These are phyloP conservation scores for chimpanzee (Pan troglodytes) DNA, from an alignment of 2,113 vertebrate genomes.

Conservation along the genomic window DNA sequence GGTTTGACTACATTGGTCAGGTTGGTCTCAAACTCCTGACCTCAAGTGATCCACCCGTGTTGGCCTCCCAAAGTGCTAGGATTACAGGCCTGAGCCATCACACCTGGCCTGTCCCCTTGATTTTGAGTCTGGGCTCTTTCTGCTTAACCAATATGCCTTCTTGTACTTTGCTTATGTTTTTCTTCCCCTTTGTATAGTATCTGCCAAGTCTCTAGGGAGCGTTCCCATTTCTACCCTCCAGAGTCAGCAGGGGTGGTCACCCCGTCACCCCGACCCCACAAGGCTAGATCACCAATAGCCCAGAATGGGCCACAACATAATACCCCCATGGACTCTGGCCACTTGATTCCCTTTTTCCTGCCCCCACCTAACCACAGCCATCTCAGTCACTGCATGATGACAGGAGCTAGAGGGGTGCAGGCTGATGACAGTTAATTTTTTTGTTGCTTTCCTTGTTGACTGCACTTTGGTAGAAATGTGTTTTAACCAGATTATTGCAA, in stretches of 20 bases:
- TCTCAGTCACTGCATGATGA: not conserved
- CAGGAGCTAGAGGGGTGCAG: not conserved
- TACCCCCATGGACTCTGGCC: not conserved
- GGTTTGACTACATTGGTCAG: too few species aligned
- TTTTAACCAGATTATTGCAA: conserved; percentile 56
- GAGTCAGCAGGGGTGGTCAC: not conserved
- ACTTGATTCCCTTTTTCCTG: not conserved
- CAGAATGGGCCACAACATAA: not conserved
- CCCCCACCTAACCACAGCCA: too few species aligned
- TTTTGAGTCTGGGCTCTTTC: not conserved
- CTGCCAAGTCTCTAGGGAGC: not conserved
- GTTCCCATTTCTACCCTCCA: not conserved
- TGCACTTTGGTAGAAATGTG: conserved; percentile 32
- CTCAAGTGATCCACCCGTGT: too few species aligned
- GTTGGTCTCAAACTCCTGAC: too few species aligned
- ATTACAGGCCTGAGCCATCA: too few species aligned
- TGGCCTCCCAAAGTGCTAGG: too few species aligned
- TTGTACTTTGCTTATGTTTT: not conserved
- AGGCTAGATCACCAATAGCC: not conserved
- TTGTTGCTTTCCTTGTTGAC: conserved; percentile 18
- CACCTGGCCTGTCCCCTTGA: not conserved
- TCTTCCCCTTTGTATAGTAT: not conserved
- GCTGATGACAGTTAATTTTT: not conserved
- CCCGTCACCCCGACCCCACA: too few species aligned
- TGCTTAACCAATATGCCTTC: not conserved